Base-by-base conservation (phyloP, 2,888 invertebrate genomes). In the Operophtera brumata region DNA sequence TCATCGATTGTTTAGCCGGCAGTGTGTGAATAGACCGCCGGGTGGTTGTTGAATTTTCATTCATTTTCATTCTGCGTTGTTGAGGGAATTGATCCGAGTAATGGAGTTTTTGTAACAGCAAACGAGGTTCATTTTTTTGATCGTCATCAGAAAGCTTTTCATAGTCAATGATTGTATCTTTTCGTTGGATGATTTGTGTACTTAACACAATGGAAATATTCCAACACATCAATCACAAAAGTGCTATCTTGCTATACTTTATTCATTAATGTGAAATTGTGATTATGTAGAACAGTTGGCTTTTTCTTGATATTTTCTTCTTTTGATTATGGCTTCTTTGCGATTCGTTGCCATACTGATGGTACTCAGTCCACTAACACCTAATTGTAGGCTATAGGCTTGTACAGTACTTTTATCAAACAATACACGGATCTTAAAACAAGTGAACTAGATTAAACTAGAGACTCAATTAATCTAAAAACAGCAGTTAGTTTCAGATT, bases 1-100 rank as follows among this genome's bases (percentile, higher is more conserved):
- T 88, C 88, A 86, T 78, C 80, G 78, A 87, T 87, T 88, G 87
- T 88, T 86, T 84, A 83, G 80, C 74, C 71, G 72, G 71, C 71
- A 68, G 62, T 69, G 67, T 69, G 67, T 68, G 67, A 75, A 73
- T 74, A 67, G 63, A 62, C 36, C 46, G 47, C 60, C 4, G 20
- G 20, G 20, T 50, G 40, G 43, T n/a, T 62, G 57, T 62, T 59
- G 55, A 54, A 52, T 49, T 62, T 65, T 67, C 63, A 59, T 61
- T 61, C 52, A 54, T 47, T 47, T 44, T n/a, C 36, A 40, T 57
- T 44, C 25, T 20, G 30, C n/a, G 20, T 37, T 44, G 40, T 30
- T 30, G 12, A 61, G 62, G 60, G 63, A 67, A 67, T 65, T 57
- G 64, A 47, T 50, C 48, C 45, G 41, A 47, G 43, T 59, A 60